phyloP scores from a whole-genome alignment of 2,888 invertebrate genomes.

The Lagria hirta region DNA sequence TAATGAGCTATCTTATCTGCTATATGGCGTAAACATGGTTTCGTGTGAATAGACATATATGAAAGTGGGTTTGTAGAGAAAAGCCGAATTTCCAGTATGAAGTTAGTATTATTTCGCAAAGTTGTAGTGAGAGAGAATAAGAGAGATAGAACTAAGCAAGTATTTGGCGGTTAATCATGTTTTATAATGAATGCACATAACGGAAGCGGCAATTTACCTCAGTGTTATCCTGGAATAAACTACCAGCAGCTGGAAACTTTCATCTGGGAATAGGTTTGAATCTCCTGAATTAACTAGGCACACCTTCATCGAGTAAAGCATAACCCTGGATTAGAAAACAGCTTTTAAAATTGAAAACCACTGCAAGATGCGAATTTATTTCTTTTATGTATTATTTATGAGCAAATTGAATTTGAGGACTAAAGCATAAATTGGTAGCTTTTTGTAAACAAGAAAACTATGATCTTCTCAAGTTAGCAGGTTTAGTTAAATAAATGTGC shows the following conservation, averaged over 20 bases:
- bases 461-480: conserved; percentile 33
- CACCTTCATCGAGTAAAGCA: conserved; percentile 24
- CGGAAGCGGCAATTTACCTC: conserved; percentile 38
- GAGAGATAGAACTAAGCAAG: conserved; percentile 16
- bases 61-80: conserved; percentile 12
- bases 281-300: conserved; percentile 34
- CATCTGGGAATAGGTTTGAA: conserved; percentile 35
- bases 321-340: conserved; percentile 30
- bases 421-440: no score
- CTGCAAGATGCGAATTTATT: conserved; percentile 31
- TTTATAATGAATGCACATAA: conserved; percentile 40
- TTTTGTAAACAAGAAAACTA: conserved; percentile 24
- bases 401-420: no score
- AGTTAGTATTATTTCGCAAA: conserved; percentile 22
- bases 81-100: conserved; percentile 19
- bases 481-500: conserved; percentile 43
- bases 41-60: conserved; percentile 14
- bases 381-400: conserved; percentile 23
- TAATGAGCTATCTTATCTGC: conserved; percentile 21
- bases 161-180: conserved; percentile 37
- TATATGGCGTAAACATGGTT: conserved; percentile 18
- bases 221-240: conserved; percentile 38
- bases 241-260: conserved; percentile 34
- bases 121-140: conserved; percentile 22
- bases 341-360: conserved; percentile 34